Evolutionary conservation across 2,888 invertebrate genomes (phyloP), one percentile per base, ranked within the genome.

Genomic region (Tenodera sinensis): DNA sequence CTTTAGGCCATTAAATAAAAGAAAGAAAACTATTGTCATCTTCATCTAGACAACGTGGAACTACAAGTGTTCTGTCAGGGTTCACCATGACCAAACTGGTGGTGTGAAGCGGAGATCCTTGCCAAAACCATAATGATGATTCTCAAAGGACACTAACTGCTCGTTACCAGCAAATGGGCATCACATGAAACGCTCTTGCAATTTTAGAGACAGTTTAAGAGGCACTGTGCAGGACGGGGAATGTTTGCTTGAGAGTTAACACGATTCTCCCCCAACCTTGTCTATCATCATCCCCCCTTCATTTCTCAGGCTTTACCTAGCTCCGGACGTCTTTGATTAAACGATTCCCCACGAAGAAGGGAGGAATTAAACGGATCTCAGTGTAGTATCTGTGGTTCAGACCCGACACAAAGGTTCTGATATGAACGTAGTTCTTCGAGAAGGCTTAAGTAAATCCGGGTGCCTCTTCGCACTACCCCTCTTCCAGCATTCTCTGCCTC

Each of bases 241-340:
- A 71, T 81, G 81, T 86, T 85, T 85, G 85, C 85, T 28, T 81
- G 28, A 54, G 71, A 86, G 81, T 81, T 81, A 86, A 86, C 86
- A 86, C 71, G 81, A 86, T 86, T 86, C 54, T 20, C 54, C 86
- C 27, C 54, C 14, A 47, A 27, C n/a, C 47, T 27, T 47, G 85
- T 85, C 85, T 85, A 28, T 47, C 54, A 27, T 47, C 54, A n/a
- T 20, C 14, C 28, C 85, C 42, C 47, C 81, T 86, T 81, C 86
- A 86, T 86, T 86, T 86, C 86, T 86, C 81, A 86, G 81, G 81
- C 81, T 86, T 85, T 86, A 86, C 81, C 81, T 86, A 85, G 27
- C 42, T 47, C 85, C 28, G 25, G 81, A 71, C 86, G 54, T 81
- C 86, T 81, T 86, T 86, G 86, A 86, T 86, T 86, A 86, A 86